Conservation (phyloP, 2,888 invertebrate genomes). For the Portevinia maculata region DNA sequence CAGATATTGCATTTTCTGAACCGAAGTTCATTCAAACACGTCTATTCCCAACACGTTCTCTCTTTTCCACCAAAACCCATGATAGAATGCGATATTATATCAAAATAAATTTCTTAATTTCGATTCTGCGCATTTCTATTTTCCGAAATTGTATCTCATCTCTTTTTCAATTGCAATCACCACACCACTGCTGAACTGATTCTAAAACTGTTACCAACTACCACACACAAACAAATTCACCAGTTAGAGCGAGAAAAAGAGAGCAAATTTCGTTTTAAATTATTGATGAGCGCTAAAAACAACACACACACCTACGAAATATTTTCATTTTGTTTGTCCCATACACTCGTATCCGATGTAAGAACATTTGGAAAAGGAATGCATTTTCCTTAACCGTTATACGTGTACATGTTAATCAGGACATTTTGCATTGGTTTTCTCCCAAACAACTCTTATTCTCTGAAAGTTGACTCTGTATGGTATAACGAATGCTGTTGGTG, state of each 20-base stretch:
- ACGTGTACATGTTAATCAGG: conserved; percentile 46
- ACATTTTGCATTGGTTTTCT: conserved; percentile 22
- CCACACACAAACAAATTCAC: conserved; percentile 11
- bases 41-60: conserved; percentile 8
- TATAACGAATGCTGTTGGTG: conserved; percentile 21
- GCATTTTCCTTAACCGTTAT: conserved; percentile 63
- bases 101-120: not conserved
- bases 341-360: not conserved
- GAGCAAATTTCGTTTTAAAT: conserved; percentile 55
- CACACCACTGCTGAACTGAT: not conserved
- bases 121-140: conserved; percentile 31
- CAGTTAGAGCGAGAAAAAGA: conserved; percentile 43
- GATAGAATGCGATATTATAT: not conserved
- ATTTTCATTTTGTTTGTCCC: not conserved
- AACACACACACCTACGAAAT: conserved; percentile 10
- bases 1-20: conserved; percentile 11
- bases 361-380: conserved; percentile 16
- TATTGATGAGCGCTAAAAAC: conserved; percentile 63
- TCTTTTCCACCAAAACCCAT: not conserved
- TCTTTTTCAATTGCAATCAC: conserved; percentile 44
- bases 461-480: conserved; percentile 48
- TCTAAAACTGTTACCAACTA: conserved; percentile 15
- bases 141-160: conserved; percentile 44
- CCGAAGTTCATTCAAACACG: not conserved
- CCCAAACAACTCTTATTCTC: conserved; percentile 38